Evolutionary conservation across 2,797 vertebrate species (phyloP).

Genomic region (Myioborus melanocephalus): DNA sequence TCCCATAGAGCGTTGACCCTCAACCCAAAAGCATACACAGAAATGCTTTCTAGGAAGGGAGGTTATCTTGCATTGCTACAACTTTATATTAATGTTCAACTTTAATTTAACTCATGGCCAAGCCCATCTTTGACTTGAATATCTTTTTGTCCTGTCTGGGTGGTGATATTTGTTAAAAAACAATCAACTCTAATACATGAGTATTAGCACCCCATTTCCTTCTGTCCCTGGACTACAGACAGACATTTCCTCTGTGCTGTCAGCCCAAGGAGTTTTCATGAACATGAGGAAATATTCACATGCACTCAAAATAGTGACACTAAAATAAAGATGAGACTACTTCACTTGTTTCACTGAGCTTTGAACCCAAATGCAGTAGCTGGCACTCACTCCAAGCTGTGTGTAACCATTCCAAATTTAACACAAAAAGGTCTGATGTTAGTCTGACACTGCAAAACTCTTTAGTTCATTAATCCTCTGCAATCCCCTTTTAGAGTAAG

Average conservation of each 20-base stretch:
- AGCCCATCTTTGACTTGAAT: not conserved
- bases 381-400: not conserved
- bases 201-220: not conserved
- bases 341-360: not conserved
- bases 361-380: not conserved
- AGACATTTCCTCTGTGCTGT: not conserved
- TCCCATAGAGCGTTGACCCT: not conserved
- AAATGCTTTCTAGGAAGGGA: not conserved
- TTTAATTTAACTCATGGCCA: not conserved
- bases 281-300: not conserved
- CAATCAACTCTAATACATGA: not conserved
- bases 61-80: fast-evolving
- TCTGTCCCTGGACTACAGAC: not conserved
- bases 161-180: not conserved
- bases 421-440: not conserved
- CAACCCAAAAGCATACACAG: not conserved
- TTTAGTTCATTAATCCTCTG: not conserved
- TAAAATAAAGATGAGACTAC: slow-evolving; percentile 7
- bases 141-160: not conserved
- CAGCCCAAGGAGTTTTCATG: not conserved
- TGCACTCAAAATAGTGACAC: not conserved
- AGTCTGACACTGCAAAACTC: not conserved
- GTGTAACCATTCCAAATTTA: not conserved
- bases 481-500: not conserved
- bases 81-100: not conserved